Evolutionary conservation across 2,888 invertebrate genomes (phyloP), one percentile per base, ranked within the genome.

Genomic region (Panorpa germanica): DNA sequence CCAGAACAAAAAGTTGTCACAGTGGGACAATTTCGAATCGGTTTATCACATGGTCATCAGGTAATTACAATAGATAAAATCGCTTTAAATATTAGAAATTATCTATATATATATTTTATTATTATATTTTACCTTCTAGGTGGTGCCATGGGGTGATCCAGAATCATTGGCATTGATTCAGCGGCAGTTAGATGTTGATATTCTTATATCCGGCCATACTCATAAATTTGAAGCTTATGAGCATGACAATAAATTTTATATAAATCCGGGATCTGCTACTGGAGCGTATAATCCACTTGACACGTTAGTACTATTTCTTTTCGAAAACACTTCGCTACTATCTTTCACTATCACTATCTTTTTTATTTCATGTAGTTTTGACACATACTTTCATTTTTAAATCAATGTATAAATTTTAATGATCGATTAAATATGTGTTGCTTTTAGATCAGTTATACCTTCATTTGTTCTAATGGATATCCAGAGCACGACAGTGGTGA

Each of bases 401-500:
- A 4, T 34, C 22, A 15, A 25, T 25, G n/a, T n/a, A n/a, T n/a
- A 25, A 29, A 25, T 32, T 29, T 33, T 31, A 32, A 21, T 33
- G 8, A 19, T 26, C 19, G 19, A 30, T 36, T 34, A 18, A 19
- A 25, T 28, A 19, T 11, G 34, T 38, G 43, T 43, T 39, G 44
- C 31, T 66, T 70, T 34, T 57, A 86, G 90, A 42, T 66, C 70
- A 31, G 72, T 91, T 16, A 83, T 76, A 30, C 93, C 98, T 28
- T 96, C 96, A 1, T 99, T 99, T 55, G 95, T 96, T 2, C 61
- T 99, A 32, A 88, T 99, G 82, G 98, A 99, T 53, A 96, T 99
- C 41, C 96, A 98, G 56, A 88, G 91, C 46, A 77, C 90, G 1
- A 91, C 90, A 3, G 93, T 98, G 12, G 91, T 95, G 7, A 93